phyloP scores from a whole-genome alignment of 2,888 invertebrate species.

The Lasius platythorax region DNA sequence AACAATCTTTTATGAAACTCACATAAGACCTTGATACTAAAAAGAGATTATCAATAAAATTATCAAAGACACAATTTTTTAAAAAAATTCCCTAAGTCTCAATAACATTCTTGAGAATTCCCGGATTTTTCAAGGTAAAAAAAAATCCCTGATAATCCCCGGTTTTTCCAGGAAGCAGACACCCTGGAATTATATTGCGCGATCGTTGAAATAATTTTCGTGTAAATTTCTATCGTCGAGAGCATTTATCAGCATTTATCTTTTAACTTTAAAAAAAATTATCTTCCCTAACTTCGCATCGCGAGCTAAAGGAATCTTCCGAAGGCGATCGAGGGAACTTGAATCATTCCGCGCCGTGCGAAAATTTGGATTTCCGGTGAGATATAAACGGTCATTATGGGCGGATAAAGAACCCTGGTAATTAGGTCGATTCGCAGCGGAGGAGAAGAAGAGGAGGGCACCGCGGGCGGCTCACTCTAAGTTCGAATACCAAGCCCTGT shows the following conservation, averaged over 20 bases:
- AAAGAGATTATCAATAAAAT: too few species aligned
- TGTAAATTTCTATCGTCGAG: not conserved
- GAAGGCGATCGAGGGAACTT: not conserved
- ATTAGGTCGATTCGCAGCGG: constrained; percentile 36
- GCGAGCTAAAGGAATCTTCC: not conserved
- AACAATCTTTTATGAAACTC: too few species aligned
- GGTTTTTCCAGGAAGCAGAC: too few species aligned
- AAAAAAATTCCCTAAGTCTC: too few species aligned
- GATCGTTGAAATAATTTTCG: not conserved
- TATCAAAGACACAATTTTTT: too few species aligned
- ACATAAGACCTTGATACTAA: too few species aligned
- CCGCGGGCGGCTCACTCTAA: constrained; percentile 93
- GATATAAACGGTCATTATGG: constrained; percentile 59
- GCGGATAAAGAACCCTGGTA: constrained; percentile 36
- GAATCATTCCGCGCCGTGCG: constrained; percentile 18
- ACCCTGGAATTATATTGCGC: not conserved
- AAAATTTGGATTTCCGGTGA: constrained; percentile 59
- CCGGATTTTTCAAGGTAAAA: too few species aligned
- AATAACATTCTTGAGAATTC: too few species aligned
- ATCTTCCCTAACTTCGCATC: not conserved
- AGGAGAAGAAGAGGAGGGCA: constrained; percentile 54
- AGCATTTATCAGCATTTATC: not conserved
- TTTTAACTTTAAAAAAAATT: not conserved
- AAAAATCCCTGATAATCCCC: too few species aligned
- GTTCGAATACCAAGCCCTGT: constrained; percentile 96